Base-by-base conservation (phyloP, 2,888 invertebrate species). In the Cerastis leucographa region DNA sequence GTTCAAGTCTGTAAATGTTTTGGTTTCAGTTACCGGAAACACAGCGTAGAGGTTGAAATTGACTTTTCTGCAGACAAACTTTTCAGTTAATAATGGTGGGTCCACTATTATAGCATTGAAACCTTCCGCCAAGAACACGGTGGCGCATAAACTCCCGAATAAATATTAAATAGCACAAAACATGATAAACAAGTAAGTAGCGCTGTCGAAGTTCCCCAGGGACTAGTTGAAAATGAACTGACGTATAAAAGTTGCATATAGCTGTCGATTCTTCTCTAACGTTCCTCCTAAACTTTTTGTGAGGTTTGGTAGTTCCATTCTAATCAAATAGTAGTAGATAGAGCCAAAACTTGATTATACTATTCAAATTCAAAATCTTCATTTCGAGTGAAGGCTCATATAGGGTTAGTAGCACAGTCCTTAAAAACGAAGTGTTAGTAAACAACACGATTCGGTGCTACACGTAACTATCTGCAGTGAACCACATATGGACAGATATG, bases 21-120 rank as follows among this genome's bases (percentile, higher is more conserved):
- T 77, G 51, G 1, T 79, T 79, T 61, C 78, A 79, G 78, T 62
- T 81, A 73, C 29, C 54, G n/a, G 11, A 67, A 72, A 12, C n/a
- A 35, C 14, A 46, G 29, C 29, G 12, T 65, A 25, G 22, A 42
- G 1, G 17, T 78, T 62, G 66, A 81, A 44, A 74, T 81, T 17
- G 61, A 73, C 54, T 56, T 78, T 56, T 66, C 66, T 73, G 42
- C 61, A 22, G 44, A 59, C 2, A 73, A 81, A 14, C 14, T 73
- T 22, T 66, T 51, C 22, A 12, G 17, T 2, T 62, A 80, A 35
- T 65, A 17, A 64, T 40, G 25, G 35, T 77, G n/a, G 64, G 42
- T 3, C 2, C n/a, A 29, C 35, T 22, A 7, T 19, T 1, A 44
- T 54, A 19, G 17, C 17, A 17, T 42, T 42, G 9, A 17, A 42